Conservation (phyloP, 2,113 vertebrate genomes). For the Lutjanus erythropterus region DNA sequence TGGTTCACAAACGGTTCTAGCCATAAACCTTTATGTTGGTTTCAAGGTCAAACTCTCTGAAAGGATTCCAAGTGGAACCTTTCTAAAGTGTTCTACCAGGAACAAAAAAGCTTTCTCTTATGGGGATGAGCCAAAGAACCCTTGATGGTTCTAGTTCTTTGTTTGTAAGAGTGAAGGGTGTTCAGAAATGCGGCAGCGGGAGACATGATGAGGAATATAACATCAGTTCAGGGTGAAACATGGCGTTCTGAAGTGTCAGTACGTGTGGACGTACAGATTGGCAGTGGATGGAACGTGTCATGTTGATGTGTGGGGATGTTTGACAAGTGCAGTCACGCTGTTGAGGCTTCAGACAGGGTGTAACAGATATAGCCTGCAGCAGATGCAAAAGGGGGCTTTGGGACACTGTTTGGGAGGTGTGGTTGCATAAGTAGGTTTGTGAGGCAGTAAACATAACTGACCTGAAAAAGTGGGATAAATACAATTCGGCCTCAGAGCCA, state of each 20-base stretch:
- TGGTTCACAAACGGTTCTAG: too few relatives aligned
- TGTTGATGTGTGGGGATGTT: conserved; percentile 64
- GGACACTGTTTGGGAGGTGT: conserved; percentile 22
- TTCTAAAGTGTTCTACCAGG: too few relatives aligned
- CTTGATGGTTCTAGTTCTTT: too few relatives aligned
- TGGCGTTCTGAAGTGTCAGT: conserved; percentile 31
- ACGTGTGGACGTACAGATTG: conserved; percentile 40
- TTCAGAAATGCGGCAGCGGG: conserved; percentile 54
- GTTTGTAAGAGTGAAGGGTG: too few relatives aligned
- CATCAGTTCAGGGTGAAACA: conserved; percentile 31
- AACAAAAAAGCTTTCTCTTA: too few relatives aligned
- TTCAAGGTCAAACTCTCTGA: too few relatives aligned
- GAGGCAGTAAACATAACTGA: conserved; percentile 33
- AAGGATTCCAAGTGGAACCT: too few relatives aligned
- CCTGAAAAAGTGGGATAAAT: conserved; percentile 3
- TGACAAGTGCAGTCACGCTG: conserved; percentile 68
- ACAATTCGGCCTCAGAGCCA: neutral
- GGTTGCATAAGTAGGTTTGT: conserved; percentile 56
- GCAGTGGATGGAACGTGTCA: conserved; percentile 57
- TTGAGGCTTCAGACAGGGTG: conserved; percentile 59
- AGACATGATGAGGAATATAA: conserved; percentile 38
- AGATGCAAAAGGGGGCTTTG: conserved; percentile 13
- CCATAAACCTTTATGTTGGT: too few relatives aligned
- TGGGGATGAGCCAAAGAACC: too few relatives aligned
- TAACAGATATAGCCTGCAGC: conserved; percentile 55